A percentile compares a stretch with the other conserved stretches of the same genome.
Evolutionary conservation across 2,113 vertebrate genomes (phyloP).

Genomic region (Microtus ochrogaster): DNA sequence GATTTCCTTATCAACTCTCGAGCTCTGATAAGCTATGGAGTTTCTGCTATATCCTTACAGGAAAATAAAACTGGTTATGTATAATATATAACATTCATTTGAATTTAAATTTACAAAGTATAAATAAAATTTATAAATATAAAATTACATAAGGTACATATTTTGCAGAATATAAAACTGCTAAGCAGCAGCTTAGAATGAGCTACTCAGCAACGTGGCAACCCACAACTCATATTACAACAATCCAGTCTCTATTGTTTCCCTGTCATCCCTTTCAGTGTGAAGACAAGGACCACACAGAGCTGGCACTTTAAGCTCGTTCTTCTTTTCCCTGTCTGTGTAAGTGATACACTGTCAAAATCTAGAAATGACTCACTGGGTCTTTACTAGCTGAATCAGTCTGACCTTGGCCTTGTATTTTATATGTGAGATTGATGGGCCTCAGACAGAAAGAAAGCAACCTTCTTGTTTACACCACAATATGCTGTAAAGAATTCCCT

Average conservation of each 20-base stretch:
- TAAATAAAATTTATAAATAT: slow-evolving; percentile 44
- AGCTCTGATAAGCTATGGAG: not conserved
- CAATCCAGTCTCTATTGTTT: slow-evolving; percentile 8
- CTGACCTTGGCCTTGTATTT: slow-evolving; percentile 6
- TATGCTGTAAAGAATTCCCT: slow-evolving; percentile 53
- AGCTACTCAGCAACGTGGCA: not conserved
- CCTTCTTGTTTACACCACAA: slow-evolving; percentile 38
- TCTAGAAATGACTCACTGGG: slow-evolving; percentile 50
- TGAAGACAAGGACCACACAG: slow-evolving; percentile 17
- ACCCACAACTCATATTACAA: not conserved
- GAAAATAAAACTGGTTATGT: slow-evolving; percentile 45
- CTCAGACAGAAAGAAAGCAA: slow-evolving; percentile 29
- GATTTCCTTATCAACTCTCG: not conserved
- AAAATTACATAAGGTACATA: not conserved
- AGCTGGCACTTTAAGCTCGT: not conserved
- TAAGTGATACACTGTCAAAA: slow-evolving; percentile 43
- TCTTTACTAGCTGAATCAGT: slow-evolving; percentile 41
- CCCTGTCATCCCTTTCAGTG: slow-evolving; percentile 22
- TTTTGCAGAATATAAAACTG: slow-evolving; percentile 5
- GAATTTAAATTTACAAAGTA: slow-evolving; percentile 26
- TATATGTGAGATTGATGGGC: slow-evolving; percentile 29
- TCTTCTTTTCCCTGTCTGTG: slow-evolving; percentile 42
- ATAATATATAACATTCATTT: not conserved
- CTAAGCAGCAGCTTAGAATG: slow-evolving; percentile 19
- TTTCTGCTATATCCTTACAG: slow-evolving; percentile 51